Base-by-base conservation (phyloP, 2,888 invertebrate species). In the Carpatolechia fugitivella region DNA sequence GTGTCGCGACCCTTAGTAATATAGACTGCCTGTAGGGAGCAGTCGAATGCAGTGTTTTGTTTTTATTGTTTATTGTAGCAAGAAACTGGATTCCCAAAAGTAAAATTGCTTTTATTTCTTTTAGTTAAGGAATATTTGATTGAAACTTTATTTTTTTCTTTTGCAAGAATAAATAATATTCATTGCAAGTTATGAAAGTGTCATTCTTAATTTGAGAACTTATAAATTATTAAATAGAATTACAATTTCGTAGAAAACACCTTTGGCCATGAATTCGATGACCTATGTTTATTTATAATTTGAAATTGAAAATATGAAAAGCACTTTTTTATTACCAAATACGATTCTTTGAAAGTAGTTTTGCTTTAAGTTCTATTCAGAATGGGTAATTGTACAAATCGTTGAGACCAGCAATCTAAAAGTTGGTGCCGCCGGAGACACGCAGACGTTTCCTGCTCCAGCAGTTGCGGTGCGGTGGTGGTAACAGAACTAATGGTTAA, bases 401-500 rank as follows among this genome's bases (percentile, higher is more conserved):
- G 29, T n/a, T n/a, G 29, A 44, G 14, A 29, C 20, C 44, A 44
- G 44, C 20, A 44, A 44, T 44, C 24, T 29, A 29, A 44, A 44
- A 44, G 44, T 44, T 44, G 44, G 44, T 44, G 44, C 13, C 20
- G 33, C 2, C 33, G 44, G 29, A 44, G 50, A 24, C 50, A 50
- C 44, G 58, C 52, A 57, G 56, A 56, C 56, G 61, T 72, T 73
- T 65, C 16, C 49, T 50, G 14, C 36, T 65, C 16, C 49, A 38
- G 14, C 36, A 41, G 44, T 69, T 11, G 40, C 11, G 66, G 70
- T n/a, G n/a, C n/a, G n/a, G n/a, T n/a, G n/a, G n/a, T 63, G 70
- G 73, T 80, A 78, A 78, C 78, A 70, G 78, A 62, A 70, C 67
- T 70, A 75, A 74, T 76, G 67, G 68, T 69, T 62, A 72, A 50